Evolutionary conservation across 2,113 vertebrate species (phyloP), one percentile per base, ranked within the genome.

Genomic region (Takifugu flavidus): DNA sequence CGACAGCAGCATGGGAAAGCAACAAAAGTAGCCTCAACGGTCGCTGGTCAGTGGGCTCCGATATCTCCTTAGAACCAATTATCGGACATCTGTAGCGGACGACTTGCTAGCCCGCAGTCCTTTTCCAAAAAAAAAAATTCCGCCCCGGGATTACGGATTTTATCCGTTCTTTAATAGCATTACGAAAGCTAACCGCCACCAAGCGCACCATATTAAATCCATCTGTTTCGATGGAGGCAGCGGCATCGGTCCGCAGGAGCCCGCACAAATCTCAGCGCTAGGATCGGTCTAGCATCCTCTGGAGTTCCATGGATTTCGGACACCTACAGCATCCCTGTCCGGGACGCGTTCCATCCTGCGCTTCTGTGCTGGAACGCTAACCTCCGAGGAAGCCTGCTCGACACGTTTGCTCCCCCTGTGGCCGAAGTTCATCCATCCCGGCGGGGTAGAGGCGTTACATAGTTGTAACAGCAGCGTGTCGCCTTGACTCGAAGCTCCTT

Each of bases 21-120:
- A 14, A 62, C 42, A 25, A 29, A 47, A 28, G 50, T n/a, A 56
- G 44, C 44, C 14, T 4, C 0, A 3, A 25, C 8, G 6, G 51
- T 57, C 52, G 28, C 60, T 57, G 63, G 55, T 47, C 54, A 53
- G 42, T 45, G 49, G 65, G 61, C 44, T 73, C 39, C 46, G 5
- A 68, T 53, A 20, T 54, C n/a, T 29, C 46, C 25, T 59, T 53
- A 13, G 15, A 54, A n/a, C 13, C 56, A 11, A 14, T 50, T 25
- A 49, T 62, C 28, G 79, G 79, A 74, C 79, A 39, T 54, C 64
- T 71, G 68, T 74, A 75, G 73, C 75, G 56, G 64, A 53, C 71
- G 74, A 64, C 70, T 76, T 63, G 86, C 81, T 81, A 77, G 59
- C 72, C 80, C 56, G 65, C 70, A 66, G 77, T 75, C 70, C 62